Base-by-base conservation (phyloP, 2,888 invertebrate genomes). In the Caenorhabditis macrosperma region DNA sequence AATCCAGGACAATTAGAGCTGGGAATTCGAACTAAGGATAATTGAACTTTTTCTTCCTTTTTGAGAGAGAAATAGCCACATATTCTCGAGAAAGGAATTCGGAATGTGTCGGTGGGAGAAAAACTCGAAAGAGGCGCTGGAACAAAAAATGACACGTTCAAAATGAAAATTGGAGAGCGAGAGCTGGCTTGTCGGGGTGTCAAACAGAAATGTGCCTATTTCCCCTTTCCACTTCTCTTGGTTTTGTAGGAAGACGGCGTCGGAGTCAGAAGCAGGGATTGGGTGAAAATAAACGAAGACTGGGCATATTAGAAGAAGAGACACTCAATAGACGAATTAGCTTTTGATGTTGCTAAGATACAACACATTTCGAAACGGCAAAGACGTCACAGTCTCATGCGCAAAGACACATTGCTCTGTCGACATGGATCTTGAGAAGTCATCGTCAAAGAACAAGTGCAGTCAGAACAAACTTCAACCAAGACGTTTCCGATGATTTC, bases 11-110 rank as follows among this genome's bases (percentile, higher is more conserved):
- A 57, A 33, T 67, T 9, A 22, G 9, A 35, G 38, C 24, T 38
- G 46, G 20, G 22, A 46, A 46, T 46, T 38, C 38, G 38, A 2
- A 38, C 6, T 10, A 12, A 38, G 15, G 15, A 9, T 38, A 33
- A 33, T 33, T 7, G 33, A 33, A 33, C 33, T 46, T 17, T 20
- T 22, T 20, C 10, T 15, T 15, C 15, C 44, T 44, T 46, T 22
- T 46, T 17, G 59, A 64, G 26, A 54, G n/a, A 61, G 22, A 44
- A 17, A 12, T 57, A 22, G 22, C 30, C 22, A 24, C n/a, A n/a
- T n/a, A n/a, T n/a, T n/a, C n/a, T n/a, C n/a, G n/a, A n/a, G n/a
- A n/a, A n/a, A n/a, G n/a, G n/a, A n/a, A n/a, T n/a, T n/a, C n/a
- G n/a, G n/a, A n/a, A n/a, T n/a, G n/a, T n/a, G n/a, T n/a, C n/a